Conservation (phyloP, 2,113 vertebrate genomes). For the Triplophysa tibetana region DNA sequence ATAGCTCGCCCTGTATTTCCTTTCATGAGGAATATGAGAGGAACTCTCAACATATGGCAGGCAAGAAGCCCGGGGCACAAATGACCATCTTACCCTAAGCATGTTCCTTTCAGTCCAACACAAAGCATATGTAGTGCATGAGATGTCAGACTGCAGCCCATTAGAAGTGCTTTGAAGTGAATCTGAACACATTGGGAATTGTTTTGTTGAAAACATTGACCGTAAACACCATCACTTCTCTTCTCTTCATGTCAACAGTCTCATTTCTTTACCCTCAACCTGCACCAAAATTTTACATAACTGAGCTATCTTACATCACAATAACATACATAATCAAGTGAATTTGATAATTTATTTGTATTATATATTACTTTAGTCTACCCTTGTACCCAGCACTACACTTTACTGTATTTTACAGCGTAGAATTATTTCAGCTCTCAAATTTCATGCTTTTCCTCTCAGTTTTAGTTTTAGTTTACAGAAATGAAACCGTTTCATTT, state of each 20-base stretch:
- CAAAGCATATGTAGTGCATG: conserved; percentile 49
- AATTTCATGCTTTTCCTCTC: background rate
- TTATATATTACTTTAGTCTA: no score
- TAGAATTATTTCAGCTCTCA: background rate
- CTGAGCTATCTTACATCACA: no score
- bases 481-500: background rate
- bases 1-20: background rate
- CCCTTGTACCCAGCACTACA: no score
- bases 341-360: no score
- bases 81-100: conserved; percentile 42
- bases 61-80: conserved; percentile 36
- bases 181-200: conserved; percentile 21
- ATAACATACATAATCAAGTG: no score
- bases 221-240: conserved; percentile 18
- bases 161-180: conserved; percentile 43
- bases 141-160: conserved; percentile 30
- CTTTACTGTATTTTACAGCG: background rate
- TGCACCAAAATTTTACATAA: background rate
- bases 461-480: background rate
- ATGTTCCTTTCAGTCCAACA: conserved; percentile 41
- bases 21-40: conserved; percentile 41
- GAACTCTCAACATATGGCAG: conserved; percentile 53
- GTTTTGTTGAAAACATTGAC: conserved; percentile 21
- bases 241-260: background rate
- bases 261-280: background rate